Conservation (phyloP, 2,797 vertebrate genomes). For the Paguma larvata region DNA sequence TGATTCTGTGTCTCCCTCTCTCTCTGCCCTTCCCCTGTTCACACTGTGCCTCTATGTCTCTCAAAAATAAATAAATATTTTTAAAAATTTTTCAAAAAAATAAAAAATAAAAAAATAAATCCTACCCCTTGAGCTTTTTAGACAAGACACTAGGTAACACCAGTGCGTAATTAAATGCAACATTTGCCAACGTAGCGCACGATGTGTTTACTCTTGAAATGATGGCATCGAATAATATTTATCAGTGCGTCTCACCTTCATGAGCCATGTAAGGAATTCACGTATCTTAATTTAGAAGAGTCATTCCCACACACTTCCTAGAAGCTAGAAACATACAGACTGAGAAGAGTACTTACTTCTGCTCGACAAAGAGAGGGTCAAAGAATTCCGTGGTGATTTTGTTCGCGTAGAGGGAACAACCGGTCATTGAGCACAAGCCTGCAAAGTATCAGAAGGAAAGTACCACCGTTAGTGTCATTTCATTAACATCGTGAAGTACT, state of each 20-base stretch:
- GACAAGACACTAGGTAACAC: background rate
- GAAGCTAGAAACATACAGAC: constrained; percentile 58
- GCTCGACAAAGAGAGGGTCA: constrained; percentile 94
- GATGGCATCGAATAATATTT: background rate
- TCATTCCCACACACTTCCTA: background rate
- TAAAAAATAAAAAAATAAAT: no score
- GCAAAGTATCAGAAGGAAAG: constrained; percentile 77
- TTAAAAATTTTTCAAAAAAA: no score
- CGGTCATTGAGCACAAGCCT: constrained; percentile 96
- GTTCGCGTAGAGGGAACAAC: constrained; percentile 97
- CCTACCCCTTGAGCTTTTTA: background rate
- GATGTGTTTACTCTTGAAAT: background rate
- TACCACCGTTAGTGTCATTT: constrained; percentile 63
- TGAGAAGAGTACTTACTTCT: constrained; percentile 94
- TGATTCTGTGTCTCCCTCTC: no score
- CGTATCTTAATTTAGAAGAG: background rate
- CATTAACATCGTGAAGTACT: constrained; percentile 36
- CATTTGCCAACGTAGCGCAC: background rate
- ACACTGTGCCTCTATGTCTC: no score
- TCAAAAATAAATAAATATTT: no score
- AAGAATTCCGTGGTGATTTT: constrained; percentile 98
- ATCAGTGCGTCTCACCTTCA: background rate
- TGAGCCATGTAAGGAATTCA: background rate
- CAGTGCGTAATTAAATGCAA: background rate
- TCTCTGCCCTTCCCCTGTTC: no score